Evolutionary conservation across 1,140 invertebrate species (phyloP).

Genomic region (Notospermus geniculatus): DNA sequence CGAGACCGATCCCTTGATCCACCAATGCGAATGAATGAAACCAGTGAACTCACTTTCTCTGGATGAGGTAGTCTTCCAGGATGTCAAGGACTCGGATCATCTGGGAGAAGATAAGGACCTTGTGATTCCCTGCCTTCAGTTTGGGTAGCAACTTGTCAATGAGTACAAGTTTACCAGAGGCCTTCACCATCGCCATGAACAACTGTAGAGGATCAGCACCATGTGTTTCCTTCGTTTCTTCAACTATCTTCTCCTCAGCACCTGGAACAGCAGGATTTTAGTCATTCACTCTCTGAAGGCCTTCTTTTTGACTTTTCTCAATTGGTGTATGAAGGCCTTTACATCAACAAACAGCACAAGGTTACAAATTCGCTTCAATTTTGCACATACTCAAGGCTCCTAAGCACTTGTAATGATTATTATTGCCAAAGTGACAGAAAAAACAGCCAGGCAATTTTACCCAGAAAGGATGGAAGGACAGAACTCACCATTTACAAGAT

Average conservation of each 20-base stretch:
- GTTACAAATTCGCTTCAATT: no score
- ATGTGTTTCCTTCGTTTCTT: conserved; percentile 75
- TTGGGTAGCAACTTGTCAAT: conserved; percentile 98
- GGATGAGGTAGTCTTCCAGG: conserved; percentile 94
- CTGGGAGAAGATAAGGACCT: conserved; percentile 97
- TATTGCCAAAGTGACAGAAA: no score
- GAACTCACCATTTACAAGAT: conserved; percentile 77
- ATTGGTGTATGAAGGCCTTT: no score
- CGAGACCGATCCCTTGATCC: no score
- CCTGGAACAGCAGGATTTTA: conserved; percentile 52
- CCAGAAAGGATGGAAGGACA: no score
- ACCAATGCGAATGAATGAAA: conserved; percentile 12
- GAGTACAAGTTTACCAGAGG: conserved; percentile 93
- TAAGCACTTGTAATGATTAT: no score
- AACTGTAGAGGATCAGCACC: conserved; percentile 40
- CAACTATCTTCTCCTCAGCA: conserved; percentile 97
- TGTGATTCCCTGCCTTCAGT: conserved; percentile 91
- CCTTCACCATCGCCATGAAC: conserved; percentile 46
- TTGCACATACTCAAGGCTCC: no score
- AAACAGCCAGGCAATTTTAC: no score
- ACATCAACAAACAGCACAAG: no score
- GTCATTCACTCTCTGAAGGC: no score
- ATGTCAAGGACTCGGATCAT: conserved; percentile 99
- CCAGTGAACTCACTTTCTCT: conserved; percentile 69
- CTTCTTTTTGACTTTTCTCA: no score